These are phyloP conservation scores for Eulemur coronatus DNA, from an alignment of 2,797 vertebrate genomes.

Conservation along the genomic window DNA sequence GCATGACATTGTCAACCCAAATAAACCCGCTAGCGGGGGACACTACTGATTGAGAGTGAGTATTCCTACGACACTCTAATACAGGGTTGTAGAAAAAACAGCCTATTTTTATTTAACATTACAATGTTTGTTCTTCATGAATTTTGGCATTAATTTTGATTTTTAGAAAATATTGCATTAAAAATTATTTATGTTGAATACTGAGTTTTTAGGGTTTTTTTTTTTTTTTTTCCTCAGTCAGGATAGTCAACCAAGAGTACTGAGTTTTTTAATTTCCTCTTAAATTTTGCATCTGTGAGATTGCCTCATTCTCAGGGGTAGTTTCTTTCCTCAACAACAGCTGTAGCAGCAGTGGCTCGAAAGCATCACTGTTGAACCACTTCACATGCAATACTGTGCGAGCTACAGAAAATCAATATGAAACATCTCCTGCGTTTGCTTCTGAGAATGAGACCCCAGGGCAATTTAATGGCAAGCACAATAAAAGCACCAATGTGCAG, in stretches of 20 bases:
- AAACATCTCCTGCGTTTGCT: not conserved
- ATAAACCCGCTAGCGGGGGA: not conserved
- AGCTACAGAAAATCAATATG: not conserved
- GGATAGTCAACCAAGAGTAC: not conserved
- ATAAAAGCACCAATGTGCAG: not conserved
- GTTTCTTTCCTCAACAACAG: not conserved
- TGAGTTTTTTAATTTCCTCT: not conserved
- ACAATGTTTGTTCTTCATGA: not conserved
- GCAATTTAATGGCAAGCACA: not conserved
- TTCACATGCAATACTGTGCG: not conserved
- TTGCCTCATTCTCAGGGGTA: not conserved
- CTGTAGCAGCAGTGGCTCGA: not conserved
- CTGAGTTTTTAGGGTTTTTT: not conserved
- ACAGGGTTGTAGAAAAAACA: not conserved
- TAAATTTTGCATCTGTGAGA: not conserved
- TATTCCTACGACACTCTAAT: not conserved
- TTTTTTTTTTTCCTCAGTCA: too few relatives aligned
- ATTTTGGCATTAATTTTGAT: not conserved
- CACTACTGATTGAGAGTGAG: not conserved
- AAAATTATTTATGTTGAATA: not conserved
- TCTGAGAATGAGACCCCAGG: not conserved
- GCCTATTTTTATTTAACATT: conserved; percentile 11
- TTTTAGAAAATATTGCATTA: not conserved
- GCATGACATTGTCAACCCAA: not conserved
- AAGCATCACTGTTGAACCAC: not conserved